phyloP scores from a whole-genome alignment of 2,888 invertebrate species.

The Toxonevra muliebris region DNA sequence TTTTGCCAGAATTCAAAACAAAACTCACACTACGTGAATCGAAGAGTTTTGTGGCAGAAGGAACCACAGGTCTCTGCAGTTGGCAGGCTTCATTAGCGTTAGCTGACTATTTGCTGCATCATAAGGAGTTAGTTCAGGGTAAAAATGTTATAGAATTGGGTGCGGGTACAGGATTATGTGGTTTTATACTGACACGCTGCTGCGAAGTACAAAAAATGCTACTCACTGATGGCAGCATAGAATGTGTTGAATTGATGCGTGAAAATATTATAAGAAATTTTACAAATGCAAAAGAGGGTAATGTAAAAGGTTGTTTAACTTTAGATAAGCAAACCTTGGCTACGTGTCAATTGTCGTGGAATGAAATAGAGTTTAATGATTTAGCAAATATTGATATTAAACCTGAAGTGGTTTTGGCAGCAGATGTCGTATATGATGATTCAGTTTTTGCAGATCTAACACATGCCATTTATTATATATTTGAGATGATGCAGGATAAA shows the following conservation, averaged over 20 bases:
- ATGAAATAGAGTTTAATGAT: slow-evolving; percentile 55
- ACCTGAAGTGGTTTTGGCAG: slow-evolving; percentile 69
- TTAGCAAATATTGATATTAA: slow-evolving; percentile 39
- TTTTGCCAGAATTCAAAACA: slow-evolving; percentile 49
- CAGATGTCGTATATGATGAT: slow-evolving; percentile 72
- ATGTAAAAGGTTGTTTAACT: slow-evolving; percentile 15
- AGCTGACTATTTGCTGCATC: slow-evolving; percentile 75
- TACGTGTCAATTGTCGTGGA: slow-evolving; percentile 66
- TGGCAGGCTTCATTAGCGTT: slow-evolving; percentile 82
- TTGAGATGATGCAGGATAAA: slow-evolving; percentile 50
- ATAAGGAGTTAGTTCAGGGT: slow-evolving; percentile 66
- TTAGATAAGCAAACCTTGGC: slow-evolving; percentile 26
- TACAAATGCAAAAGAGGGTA: slow-evolving; percentile 8
- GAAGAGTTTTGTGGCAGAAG: slow-evolving; percentile 74
- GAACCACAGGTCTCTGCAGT: slow-evolving; percentile 77
- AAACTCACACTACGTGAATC: slow-evolving; percentile 75
- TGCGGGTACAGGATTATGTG: slow-evolving; percentile 79
- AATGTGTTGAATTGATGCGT: slow-evolving; percentile 71
- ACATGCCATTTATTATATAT: slow-evolving; percentile 65
- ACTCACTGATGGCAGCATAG: slow-evolving; percentile 76
- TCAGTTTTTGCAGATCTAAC: slow-evolving; percentile 67
- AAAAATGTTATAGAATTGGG: slow-evolving; percentile 79
- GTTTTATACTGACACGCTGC: slow-evolving; percentile 72
- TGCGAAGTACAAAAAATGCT: slow-evolving; percentile 69
- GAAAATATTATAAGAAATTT: slow-evolving; percentile 74